phyloP scores from a whole-genome alignment of 2,888 invertebrate species.

The Trissolcus brochymenae region DNA sequence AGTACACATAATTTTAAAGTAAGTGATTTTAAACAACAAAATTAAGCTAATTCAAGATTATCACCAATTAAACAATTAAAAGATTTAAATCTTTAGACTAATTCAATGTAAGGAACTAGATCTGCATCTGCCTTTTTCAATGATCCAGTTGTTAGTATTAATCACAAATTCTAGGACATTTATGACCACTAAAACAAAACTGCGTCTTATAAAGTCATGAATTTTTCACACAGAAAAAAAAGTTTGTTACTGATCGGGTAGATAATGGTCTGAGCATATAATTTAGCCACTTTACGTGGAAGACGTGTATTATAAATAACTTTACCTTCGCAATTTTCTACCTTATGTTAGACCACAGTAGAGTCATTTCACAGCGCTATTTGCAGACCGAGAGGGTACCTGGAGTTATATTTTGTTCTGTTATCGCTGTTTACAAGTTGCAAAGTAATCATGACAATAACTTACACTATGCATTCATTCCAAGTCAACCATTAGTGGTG shows the following conservation, averaged over 20 bases:
- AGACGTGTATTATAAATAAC: constrained; percentile 33
- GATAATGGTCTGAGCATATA: background rate
- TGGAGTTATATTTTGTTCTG: constrained; percentile 4
- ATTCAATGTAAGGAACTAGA: too few relatives aligned
- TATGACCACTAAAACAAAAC: too few relatives aligned
- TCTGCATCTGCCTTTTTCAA: too few relatives aligned
- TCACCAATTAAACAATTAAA: too few relatives aligned
- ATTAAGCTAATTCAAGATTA: too few relatives aligned
- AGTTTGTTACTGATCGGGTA: background rate
- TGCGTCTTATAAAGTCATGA: too few relatives aligned
- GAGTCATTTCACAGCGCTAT: constrained; percentile 29
- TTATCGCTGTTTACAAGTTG: constrained; percentile 43
- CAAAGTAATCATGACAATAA: constrained; percentile 45
- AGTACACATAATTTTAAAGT: too few relatives aligned
- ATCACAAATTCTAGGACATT: too few relatives aligned
- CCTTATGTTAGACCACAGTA: constrained; percentile 22
- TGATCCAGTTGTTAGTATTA: too few relatives aligned
- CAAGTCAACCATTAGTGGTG: constrained; percentile 32
- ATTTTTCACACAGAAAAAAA: too few relatives aligned
- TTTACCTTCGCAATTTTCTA: constrained; percentile 19
- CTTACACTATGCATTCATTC: constrained; percentile 28
- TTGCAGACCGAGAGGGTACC: constrained; percentile 9
- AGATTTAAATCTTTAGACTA: too few relatives aligned
- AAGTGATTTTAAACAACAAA: too few relatives aligned
- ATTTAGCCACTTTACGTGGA: constrained; percentile 11